Evolutionary conservation across 2,113 vertebrate genomes (phyloP).

Genomic region (Cochlearius cochlearius): DNA sequence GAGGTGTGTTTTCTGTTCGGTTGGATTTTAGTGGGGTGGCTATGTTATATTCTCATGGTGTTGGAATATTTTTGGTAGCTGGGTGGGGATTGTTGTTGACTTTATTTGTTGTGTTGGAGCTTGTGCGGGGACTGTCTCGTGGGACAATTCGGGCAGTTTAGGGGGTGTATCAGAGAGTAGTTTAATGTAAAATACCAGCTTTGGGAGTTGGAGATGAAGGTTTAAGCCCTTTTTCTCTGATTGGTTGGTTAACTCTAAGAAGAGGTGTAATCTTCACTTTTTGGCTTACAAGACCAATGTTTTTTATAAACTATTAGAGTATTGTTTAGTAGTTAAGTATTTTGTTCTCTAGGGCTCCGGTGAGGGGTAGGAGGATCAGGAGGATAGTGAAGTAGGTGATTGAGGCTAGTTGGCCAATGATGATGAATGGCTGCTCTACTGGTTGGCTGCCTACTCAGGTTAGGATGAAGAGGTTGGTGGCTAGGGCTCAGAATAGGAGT

Average conservation of each 20-base stretch:
- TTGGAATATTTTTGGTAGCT: not conserved
- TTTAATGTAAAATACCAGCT: not conserved
- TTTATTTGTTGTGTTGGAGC: not conserved
- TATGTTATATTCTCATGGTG: not conserved
- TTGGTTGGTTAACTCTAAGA: too few relatives aligned
- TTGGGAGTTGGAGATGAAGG: not conserved
- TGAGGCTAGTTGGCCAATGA: not conserved
- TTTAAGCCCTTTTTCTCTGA: not conserved
- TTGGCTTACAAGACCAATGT: not conserved
- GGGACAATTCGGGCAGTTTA: not conserved
- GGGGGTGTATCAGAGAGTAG: not conserved
- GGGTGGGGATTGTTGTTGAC: not conserved
- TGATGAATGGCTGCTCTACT: not conserved
- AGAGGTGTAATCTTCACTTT: not conserved
- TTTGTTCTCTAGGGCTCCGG: not conserved
- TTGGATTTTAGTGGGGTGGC: not conserved
- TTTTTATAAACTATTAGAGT: not conserved
- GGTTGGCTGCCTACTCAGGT: not conserved
- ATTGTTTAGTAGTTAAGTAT: not conserved
- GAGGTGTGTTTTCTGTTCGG: not conserved
- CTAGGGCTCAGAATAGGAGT: not conserved
- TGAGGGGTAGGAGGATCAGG: not conserved
- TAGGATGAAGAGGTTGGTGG: rapidly evolving
- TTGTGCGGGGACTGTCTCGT: not conserved
- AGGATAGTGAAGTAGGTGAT: not conserved